A percentile compares a stretch with the other conserved stretches of the same genome.
These are phyloP conservation scores for Crossoptilon crossoptilon DNA, from an alignment of 2,797 vertebrate genomes.

Conservation along the genomic window DNA sequence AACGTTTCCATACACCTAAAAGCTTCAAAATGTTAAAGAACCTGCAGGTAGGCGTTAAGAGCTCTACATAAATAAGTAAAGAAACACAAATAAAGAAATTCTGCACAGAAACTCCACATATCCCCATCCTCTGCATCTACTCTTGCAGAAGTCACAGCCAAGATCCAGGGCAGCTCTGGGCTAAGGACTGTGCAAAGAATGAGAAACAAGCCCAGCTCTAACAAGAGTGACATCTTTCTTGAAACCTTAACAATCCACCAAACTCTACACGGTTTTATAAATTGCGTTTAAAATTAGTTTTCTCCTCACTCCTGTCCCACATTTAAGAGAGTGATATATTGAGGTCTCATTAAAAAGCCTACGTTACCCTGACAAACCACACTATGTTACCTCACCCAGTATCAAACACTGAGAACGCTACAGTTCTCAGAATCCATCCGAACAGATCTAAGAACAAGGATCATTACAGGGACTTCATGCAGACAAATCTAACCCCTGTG, in stretches of 20 bases:
- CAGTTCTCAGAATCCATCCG: not conserved
- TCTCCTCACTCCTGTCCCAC: conserved; percentile 34
- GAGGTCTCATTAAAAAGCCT: conserved; percentile 53
- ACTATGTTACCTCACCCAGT: not conserved
- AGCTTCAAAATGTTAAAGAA: not conserved
- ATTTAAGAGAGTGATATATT: conserved; percentile 49
- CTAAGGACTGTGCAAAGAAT: not conserved
- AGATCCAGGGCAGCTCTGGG: not conserved
- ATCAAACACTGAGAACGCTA: not conserved
- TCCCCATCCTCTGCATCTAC: not conserved
- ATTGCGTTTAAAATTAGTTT: conserved; percentile 53
- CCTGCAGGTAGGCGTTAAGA: not conserved
- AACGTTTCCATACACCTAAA: not conserved
- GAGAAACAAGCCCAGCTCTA: not conserved
- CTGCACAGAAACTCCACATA: fast-evolving
- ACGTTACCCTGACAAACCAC: not conserved
- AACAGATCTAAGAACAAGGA: not conserved
- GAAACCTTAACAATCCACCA: not conserved
- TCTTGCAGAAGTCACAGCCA: not conserved
- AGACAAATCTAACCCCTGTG: not conserved
- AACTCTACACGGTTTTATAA: conserved; percentile 6
- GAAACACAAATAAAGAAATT: not conserved
- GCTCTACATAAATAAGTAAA: not conserved
- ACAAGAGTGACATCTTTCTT: not conserved
- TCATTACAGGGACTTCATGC: not conserved